Conservation (phyloP, 1,140 invertebrate species). For the Drosophila busckii region DNA sequence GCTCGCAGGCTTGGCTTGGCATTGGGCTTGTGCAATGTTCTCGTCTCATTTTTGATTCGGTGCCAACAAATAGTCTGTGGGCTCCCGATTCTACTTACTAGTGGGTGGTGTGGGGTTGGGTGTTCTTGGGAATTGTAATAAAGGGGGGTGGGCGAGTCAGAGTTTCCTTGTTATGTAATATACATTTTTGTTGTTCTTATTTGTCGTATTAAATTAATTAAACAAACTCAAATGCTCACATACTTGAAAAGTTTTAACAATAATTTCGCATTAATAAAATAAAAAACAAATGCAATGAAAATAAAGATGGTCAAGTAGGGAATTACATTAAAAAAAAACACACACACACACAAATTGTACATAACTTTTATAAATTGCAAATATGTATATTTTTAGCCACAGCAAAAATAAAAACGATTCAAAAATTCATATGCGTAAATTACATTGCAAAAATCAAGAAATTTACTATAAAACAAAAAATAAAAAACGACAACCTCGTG, state of each 20-base stretch:
- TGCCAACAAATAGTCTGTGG: constrained; percentile 69
- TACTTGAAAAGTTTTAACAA: constrained; percentile 78
- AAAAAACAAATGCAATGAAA: constrained; percentile 16
- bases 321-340: constrained; percentile 68
- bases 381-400: constrained; percentile 62
- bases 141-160: constrained; percentile 14
- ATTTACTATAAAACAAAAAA: constrained; percentile 30
- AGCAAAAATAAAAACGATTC: constrained; percentile 35
- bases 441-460: constrained; percentile 28
- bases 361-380: constrained; percentile 58
- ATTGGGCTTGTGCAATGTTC: constrained; percentile 49
- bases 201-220: constrained; percentile 44
- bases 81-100: constrained; percentile 32
- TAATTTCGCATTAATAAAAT: constrained; percentile 47
- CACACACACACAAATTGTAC: constrained; percentile 56
- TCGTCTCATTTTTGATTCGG: constrained; percentile 60
- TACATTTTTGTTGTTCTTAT: constrained; percentile 58
- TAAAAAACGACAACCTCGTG: constrained; percentile 38
- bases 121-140: too few relatives aligned
- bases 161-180: constrained; percentile 64
- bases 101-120: constrained; percentile 4
- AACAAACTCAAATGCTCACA: constrained; percentile 67
- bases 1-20: constrained; percentile 46
- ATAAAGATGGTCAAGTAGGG: constrained; percentile 60
- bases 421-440: constrained; percentile 32